Percentiles rank a stretch among this genome's conserved stretches.
phyloP scores from a whole-genome alignment of 1,140 invertebrate genomes.

The Conus betulinus region DNA sequence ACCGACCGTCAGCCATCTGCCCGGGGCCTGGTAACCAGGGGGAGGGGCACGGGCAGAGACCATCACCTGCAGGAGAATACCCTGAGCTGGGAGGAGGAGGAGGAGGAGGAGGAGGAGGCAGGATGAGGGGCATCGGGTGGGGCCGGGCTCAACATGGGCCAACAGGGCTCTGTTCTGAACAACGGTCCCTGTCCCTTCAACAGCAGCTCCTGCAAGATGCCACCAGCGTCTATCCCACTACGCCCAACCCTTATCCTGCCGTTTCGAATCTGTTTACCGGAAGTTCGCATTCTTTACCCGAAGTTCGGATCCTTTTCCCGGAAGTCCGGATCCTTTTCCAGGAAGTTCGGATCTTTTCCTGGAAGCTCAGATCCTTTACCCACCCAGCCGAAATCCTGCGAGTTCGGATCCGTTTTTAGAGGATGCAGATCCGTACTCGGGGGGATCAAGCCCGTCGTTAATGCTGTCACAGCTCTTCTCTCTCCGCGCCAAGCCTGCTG shows the following conservation, averaged over 20 bases:
- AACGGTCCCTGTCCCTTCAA: neutral
- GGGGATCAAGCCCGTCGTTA: no score
- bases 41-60: no score
- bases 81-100: no score
- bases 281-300: neutral
- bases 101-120: neutral
- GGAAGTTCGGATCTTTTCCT: neutral
- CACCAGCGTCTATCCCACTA: neutral
- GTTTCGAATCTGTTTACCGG: neutral
- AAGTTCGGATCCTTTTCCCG: neutral
- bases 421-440: no score
- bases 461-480: neutral
- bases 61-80: no score
- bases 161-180: neutral
- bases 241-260: neutral
- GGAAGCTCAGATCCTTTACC: neutral
- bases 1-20: no score
- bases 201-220: neutral
- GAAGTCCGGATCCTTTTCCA: neutral
- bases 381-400: neutral
- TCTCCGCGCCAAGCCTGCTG: neutral
- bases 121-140: neutral
- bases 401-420: neutral
- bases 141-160: neutral
- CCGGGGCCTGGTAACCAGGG: no score